These are phyloP conservation scores for Augochlorella aurata DNA, from an alignment of 2,888 invertebrate species.

Conservation along the genomic window DNA sequence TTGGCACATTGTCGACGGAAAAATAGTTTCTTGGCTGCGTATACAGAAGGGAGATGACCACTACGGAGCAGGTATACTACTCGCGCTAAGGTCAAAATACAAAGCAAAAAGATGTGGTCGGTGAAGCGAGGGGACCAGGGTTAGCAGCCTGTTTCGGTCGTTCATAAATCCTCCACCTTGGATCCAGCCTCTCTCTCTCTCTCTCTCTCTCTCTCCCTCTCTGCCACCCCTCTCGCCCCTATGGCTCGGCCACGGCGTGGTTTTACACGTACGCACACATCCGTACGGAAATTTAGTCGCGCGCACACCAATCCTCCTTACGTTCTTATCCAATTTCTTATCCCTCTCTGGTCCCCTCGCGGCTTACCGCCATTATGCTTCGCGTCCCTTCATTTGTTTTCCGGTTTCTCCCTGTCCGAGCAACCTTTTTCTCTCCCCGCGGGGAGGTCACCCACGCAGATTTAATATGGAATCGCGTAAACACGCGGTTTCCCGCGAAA, in stretches of 20 bases:
- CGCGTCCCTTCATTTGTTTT: constrained; percentile 67
- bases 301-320: constrained; percentile 64
- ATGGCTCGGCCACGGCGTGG: constrained; percentile 9
- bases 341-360: constrained; percentile 45
- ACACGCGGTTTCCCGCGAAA: constrained; percentile 47
- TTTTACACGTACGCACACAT: constrained; percentile 40
- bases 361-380: constrained; percentile 62
- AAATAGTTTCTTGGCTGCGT: constrained; percentile 60
- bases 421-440: constrained; percentile 51
- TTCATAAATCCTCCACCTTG: constrained; percentile 77
- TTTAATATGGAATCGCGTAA: constrained; percentile 55
- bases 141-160: constrained; percentile 75
- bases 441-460: constrained; percentile 58
- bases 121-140: constrained; percentile 66
- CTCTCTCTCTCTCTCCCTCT: too few relatives aligned
- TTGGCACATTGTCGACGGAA: constrained; percentile 36
- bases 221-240: constrained; percentile 6
- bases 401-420: constrained; percentile 60
- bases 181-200: constrained; percentile 46
- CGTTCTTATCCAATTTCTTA: constrained; percentile 68
- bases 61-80: constrained; percentile 64
- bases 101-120: constrained; percentile 67
- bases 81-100: constrained; percentile 72
- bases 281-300: constrained; percentile 55
- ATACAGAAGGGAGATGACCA: constrained; percentile 40